Percentiles rank a stretch among this genome's conserved stretches.
These are phyloP conservation scores for Platyura marginata DNA, from an alignment of 1,140 invertebrate species.

Conservation along the genomic window DNA sequence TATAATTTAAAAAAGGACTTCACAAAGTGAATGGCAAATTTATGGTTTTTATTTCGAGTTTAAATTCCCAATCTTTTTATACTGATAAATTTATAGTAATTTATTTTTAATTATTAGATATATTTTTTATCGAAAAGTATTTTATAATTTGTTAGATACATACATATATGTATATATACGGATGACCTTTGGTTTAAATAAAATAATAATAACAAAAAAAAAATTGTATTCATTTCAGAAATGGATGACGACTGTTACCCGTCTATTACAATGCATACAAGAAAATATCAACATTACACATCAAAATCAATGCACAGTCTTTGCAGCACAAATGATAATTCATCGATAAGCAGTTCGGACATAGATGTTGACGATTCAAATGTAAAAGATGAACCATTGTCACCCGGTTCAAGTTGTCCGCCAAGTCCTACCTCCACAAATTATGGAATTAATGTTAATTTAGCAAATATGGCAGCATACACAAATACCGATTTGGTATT, in stretches of 20 bases:
- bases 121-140: no score
- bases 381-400: constrained; percentile 53
- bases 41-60: no score
- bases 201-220: no score
- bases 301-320: constrained; percentile 4
- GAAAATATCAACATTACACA: not conserved
- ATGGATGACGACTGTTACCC: constrained; percentile 71
- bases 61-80: no score
- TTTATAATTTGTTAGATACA: no score
- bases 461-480: constrained; percentile 28
- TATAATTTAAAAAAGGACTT: no score
- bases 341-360: constrained; percentile 5
- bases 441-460: constrained; percentile 17
- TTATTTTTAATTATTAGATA: no score
- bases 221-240: no score
- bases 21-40: no score
- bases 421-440: constrained; percentile 33
- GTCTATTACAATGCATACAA: constrained; percentile 45
- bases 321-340: not conserved
- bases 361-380: constrained; percentile 28
- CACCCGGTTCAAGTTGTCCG: constrained; percentile 43
- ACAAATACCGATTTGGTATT: constrained; percentile 16
- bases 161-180: no score
- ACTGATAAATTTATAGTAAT: no score
- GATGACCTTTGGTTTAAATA: no score